Conservation (phyloP, 2,888 invertebrate genomes). For the Andrena flavipes region DNA sequence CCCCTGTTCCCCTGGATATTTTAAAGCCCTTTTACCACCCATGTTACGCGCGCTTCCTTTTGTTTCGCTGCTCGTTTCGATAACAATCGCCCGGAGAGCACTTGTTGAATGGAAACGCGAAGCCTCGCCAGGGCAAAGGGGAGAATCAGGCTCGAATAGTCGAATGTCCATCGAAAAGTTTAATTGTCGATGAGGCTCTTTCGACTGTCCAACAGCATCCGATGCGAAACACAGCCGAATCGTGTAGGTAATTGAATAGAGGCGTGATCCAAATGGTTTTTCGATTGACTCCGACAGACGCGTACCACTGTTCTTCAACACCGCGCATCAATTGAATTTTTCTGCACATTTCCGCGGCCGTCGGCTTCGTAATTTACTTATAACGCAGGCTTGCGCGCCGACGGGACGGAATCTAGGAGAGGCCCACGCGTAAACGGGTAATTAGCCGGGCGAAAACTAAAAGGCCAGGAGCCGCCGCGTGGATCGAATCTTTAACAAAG, state of each 20-base stretch:
- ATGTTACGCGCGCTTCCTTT: background rate
- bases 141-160: background rate
- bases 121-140: background rate
- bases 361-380: background rate
- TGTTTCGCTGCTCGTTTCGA: background rate
- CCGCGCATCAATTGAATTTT: constrained; percentile 2
- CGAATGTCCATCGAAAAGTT: constrained; percentile 7
- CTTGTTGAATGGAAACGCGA: constrained; percentile 50
- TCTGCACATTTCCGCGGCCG: constrained; percentile 18
- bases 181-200: constrained; percentile 16
- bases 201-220: background rate
- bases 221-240: background rate
- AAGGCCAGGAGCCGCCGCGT: background rate
- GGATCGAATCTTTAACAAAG: constrained; percentile 27
- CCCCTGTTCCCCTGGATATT: background rate
- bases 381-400: background rate
- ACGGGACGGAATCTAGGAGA: background rate
- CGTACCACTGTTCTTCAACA: background rate
- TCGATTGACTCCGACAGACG: background rate
- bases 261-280: background rate
- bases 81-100: constrained; percentile 25
- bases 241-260: background rate
- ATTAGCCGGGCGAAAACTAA: constrained; percentile 2
- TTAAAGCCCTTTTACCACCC: background rate
- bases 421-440: background rate